Evolutionary conservation across 2,888 invertebrate species (phyloP).

Genomic region (Pammene fasciana): DNA sequence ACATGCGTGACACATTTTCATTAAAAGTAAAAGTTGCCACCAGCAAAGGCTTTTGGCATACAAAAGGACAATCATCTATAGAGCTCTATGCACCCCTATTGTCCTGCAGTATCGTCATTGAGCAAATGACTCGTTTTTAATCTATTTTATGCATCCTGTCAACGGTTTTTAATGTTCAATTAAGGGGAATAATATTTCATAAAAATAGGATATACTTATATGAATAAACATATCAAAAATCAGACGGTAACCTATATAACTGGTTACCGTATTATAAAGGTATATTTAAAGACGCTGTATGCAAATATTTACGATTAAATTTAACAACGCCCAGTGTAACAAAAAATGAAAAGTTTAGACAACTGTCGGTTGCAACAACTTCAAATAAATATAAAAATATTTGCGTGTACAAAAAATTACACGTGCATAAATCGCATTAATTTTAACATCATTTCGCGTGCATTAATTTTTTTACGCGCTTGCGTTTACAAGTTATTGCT

Average conservation of each 20-base stretch:
- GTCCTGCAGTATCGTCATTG: slow-evolving; percentile 57
- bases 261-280: no score
- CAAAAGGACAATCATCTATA: slow-evolving; percentile 68
- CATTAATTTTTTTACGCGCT: slow-evolving; percentile 46
- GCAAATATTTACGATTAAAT: no score
- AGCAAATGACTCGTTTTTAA: slow-evolving; percentile 52
- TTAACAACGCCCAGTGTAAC: no score
- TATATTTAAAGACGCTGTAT: no score
- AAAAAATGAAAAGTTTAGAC: background rate
- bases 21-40: slow-evolving; percentile 52
- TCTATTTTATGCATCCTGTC: slow-evolving; percentile 16
- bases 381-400: slow-evolving; percentile 8
- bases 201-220: no score
- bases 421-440: slow-evolving; percentile 37
- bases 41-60: slow-evolving; percentile 65
- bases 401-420: slow-evolving; percentile 8
- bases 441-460: slow-evolving; percentile 49
- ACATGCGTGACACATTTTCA: slow-evolving; percentile 1
- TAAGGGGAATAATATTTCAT: no score
- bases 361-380: background rate
- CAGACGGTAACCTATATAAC: no score
- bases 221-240: no score
- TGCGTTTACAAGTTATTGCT: slow-evolving; percentile 48
- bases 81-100: slow-evolving; percentile 57
- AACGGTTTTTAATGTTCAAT: no score